Evolutionary conservation across 2,888 invertebrate species (phyloP).

Genomic region (Apamea crenata): DNA sequence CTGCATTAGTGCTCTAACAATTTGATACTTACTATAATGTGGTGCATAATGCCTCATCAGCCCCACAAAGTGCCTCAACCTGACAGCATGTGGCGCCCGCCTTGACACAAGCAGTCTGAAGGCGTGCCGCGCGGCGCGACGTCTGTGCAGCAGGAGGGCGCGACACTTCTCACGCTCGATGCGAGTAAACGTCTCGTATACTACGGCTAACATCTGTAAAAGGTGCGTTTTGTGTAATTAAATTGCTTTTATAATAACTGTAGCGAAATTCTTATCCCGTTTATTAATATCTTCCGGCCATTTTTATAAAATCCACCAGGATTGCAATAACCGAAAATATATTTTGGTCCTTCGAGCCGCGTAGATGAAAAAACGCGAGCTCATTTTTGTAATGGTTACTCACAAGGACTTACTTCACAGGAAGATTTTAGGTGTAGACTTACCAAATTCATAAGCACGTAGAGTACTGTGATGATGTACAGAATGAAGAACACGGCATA

Average conservation of each 20-base stretch:
- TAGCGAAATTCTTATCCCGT: background rate
- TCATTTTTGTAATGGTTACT: background rate
- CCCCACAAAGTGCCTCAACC: conserved; percentile 94
- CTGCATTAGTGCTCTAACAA: background rate
- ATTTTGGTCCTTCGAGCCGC: background rate
- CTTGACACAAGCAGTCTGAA: conserved; percentile 95
- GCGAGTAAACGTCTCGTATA: conserved; percentile 96
- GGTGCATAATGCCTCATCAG: conserved; percentile 95
- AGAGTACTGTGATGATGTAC: conserved; percentile 95
- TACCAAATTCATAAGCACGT: conserved; percentile 97
- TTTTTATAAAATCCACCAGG: background rate
- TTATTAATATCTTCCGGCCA: background rate
- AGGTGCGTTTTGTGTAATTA: background rate
- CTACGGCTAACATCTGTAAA: conserved; percentile 95
- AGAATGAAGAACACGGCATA: conserved; percentile 96
- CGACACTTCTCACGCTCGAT: conserved; percentile 96
- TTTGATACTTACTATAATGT: conserved; percentile 86
- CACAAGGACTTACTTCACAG: background rate
- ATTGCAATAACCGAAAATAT: background rate
- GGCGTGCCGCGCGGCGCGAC: conserved; percentile 95
- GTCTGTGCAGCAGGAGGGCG: conserved; percentile 94
- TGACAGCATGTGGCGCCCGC: conserved; percentile 92
- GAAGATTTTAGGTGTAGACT: conserved; percentile 77
- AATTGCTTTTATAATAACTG: background rate
- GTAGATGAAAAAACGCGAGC: background rate